A percentile compares a stretch with the other conserved stretches of the same genome.
Conservation (phyloP, 2,888 invertebrate species). For the Meiosimyza platycephala region DNA sequence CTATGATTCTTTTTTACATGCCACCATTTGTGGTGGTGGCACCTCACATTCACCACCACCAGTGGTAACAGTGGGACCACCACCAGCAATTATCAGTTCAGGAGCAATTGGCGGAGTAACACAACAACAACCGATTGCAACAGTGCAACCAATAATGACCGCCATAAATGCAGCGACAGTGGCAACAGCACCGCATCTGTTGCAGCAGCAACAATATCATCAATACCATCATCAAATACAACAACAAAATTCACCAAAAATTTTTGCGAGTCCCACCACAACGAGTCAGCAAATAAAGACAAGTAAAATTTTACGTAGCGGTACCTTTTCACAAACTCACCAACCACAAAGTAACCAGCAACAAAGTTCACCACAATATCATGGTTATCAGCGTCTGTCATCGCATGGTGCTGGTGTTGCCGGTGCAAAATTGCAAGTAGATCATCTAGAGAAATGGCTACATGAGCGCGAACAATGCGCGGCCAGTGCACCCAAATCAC, state of each 20-base stretch:
- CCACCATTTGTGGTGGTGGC: slow-evolving; percentile 71
- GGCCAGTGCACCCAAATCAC: slow-evolving; percentile 38
- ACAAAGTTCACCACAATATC: slow-evolving; percentile 55
- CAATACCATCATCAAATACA: slow-evolving; percentile 27
- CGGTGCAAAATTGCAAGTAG: slow-evolving; percentile 53
- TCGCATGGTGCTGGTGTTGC: slow-evolving; percentile 35
- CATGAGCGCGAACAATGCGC: slow-evolving; percentile 50
- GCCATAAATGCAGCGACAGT: slow-evolving; percentile 31
- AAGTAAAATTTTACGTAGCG: slow-evolving; percentile 50
- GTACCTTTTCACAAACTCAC: slow-evolving; percentile 42
- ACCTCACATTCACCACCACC: slow-evolving; percentile 58
- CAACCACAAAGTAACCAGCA: slow-evolving; percentile 38
- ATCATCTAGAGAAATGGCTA: slow-evolving; percentile 71
- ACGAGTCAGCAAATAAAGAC: slow-evolving; percentile 50
- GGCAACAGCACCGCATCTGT: slow-evolving; percentile 3
- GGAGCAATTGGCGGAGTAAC: slow-evolving; percentile 14
- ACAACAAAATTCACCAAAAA: slow-evolving; percentile 42
- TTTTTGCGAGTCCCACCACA: slow-evolving; percentile 45
- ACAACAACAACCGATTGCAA: slow-evolving; percentile 55
- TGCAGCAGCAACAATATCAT: slow-evolving; percentile 48
- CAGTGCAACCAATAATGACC: slow-evolving; percentile 63
- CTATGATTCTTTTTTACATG: slow-evolving; percentile 74
- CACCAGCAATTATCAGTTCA: slow-evolving; percentile 34
- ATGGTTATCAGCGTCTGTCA: slow-evolving; percentile 55
- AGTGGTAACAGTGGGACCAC: slow-evolving; percentile 38